Evolutionary conservation across 2,888 invertebrate species (phyloP), one percentile per base, ranked within the genome.

Genomic region (Marronus borbonicus): DNA sequence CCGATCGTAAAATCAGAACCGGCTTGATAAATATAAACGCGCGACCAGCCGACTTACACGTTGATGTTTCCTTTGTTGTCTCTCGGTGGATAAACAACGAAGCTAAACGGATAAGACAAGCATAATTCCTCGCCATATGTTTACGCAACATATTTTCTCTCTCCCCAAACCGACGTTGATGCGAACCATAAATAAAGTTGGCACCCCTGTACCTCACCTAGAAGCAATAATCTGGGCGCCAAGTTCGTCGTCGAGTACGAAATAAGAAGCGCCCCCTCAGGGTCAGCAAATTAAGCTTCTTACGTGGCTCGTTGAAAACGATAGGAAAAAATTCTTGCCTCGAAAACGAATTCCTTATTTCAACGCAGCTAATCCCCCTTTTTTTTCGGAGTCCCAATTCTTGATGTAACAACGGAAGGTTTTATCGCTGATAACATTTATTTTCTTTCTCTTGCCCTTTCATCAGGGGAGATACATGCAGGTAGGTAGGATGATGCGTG

Each of bases 101-200:
- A 62, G 12, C n/a, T 62, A 62, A 62, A 62, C 28, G 28, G 28
- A 62, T 62, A 31, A 28, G 62, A 28, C 62, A 62, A 28, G 8
- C 44, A 12, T 62, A 62, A 62, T 31, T 28, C 62, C 28, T 12
- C 44, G 44, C 44, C 44, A 44, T 44, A 44, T 44, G 44, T 12
- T 8, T 44, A 44, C 44, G 8, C 62, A 10, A 28, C 31, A 62
- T 62, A 20, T 31, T 44, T 44, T 44, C 44, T 12, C 8, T 8
- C 8, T 12, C 44, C 44, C 44, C 12, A 12, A 8, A 2, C 44
- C 44, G 2, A 12, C 44, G 12, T 44, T 62, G 62, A 28, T 3
- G 31, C 62, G 14, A 28, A 24, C 62, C 14, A 62, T 28, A 62
- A 62, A 62, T 62, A 62, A 62, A 62, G 28, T 12, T 28, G 14